Percentiles rank a stretch among this genome's conserved stretches.
These are phyloP conservation scores for Uropetala carovei DNA, from an alignment of 2,888 invertebrate genomes.

Conservation along the genomic window DNA sequence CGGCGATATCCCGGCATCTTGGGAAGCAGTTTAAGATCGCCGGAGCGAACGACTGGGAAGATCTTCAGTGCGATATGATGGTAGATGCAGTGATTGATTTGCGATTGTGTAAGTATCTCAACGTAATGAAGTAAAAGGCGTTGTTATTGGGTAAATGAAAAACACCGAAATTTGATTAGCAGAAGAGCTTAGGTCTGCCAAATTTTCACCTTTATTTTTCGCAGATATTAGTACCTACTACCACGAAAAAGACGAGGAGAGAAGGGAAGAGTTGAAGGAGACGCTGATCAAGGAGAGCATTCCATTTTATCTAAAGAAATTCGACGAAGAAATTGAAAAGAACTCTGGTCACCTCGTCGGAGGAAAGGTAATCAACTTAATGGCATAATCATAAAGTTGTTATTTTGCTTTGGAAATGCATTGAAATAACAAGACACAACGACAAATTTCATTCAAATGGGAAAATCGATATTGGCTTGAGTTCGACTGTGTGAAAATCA, in stretches of 20 bases:
- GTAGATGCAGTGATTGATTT: slow-evolving; percentile 37
- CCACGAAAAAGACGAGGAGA: slow-evolving; percentile 77
- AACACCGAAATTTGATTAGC: too few relatives aligned
- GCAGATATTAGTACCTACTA: slow-evolving; percentile 73
- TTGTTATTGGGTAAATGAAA: not conserved
- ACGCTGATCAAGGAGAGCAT: slow-evolving; percentile 77
- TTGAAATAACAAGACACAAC: too few relatives aligned
- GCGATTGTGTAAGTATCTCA: not conserved
- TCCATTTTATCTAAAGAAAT: slow-evolving; percentile 79
- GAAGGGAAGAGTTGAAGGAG: slow-evolving; percentile 77
- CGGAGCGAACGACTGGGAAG: slow-evolving; percentile 8
- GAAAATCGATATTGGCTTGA: too few relatives aligned
- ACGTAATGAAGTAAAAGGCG: not conserved
- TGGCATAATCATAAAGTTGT: too few relatives aligned
- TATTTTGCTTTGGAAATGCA: too few relatives aligned
- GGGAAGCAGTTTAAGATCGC: slow-evolving; percentile 32
- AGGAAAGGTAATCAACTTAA: slow-evolving; percentile 74
- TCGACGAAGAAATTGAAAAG: slow-evolving; percentile 79
- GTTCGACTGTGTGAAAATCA: too few relatives aligned
- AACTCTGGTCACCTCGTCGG: slow-evolving; percentile 80
- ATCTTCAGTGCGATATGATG: slow-evolving; percentile 45
- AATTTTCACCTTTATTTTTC: not conserved
- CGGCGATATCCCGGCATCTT: not conserved
- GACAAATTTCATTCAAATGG: too few relatives aligned
- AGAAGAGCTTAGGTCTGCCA: not conserved